A percentile compares a stretch with the other conserved stretches of the same genome.
phyloP scores from a whole-genome alignment of 2,888 invertebrate genomes.

The Acleris cristana region DNA sequence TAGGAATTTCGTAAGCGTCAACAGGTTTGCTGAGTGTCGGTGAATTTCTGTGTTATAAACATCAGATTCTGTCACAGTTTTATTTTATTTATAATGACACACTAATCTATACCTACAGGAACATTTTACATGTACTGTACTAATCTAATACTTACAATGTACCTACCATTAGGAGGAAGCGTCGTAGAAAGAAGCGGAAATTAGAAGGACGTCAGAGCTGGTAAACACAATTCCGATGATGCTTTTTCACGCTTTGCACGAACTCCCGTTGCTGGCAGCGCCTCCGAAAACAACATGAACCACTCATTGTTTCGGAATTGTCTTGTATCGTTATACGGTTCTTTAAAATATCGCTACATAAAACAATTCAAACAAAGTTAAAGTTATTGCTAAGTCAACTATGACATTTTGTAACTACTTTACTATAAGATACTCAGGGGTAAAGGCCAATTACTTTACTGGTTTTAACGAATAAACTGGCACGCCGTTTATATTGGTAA shows the following conservation, averaged over 20 bases:
- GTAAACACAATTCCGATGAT: conserved; percentile 27
- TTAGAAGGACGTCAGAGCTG: conserved; percentile 30
- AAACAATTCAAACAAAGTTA: not conserved
- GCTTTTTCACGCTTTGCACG: conserved; percentile 37
- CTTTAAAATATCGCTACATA: conserved; percentile 7
- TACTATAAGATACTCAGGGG: too few species aligned
- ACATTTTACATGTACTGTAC: conserved; percentile 1
- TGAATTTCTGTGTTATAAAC: not conserved
- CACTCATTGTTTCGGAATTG: not conserved
- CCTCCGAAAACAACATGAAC: conserved; percentile 11
- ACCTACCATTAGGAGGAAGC: conserved; percentile 32
- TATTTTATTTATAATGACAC: not conserved
- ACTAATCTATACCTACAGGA: conserved; percentile 1
- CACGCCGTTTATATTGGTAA: too few species aligned
- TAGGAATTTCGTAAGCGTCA: too few species aligned
- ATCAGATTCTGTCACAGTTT: not conserved
- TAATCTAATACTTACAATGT: conserved; percentile 33
- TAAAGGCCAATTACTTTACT: too few species aligned
- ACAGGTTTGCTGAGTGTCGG: too few species aligned
- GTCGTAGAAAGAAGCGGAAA: conserved; percentile 32
- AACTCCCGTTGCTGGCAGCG: conserved; percentile 18
- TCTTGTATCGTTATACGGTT: not conserved
- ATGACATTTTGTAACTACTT: too few species aligned
- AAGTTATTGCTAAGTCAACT: too few species aligned
- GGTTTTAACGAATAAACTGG: too few species aligned